A percentile compares a stretch with the other conserved stretches of the same genome.
Conservation (phyloP, 2,797 vertebrate species). For the Anguilla obscura region DNA sequence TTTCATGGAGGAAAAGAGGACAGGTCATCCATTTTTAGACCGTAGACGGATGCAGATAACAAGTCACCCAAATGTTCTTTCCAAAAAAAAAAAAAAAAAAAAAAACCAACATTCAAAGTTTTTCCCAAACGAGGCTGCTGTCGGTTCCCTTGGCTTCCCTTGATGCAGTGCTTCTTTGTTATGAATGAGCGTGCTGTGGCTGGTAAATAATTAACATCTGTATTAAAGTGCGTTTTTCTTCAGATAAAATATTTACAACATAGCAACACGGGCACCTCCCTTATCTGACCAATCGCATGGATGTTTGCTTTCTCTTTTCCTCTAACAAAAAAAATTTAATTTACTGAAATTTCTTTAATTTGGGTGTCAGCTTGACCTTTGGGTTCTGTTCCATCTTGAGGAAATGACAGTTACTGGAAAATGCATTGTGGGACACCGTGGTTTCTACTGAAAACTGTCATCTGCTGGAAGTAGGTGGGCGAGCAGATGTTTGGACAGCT, state of each 20-base stretch:
- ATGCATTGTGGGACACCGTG: not conserved
- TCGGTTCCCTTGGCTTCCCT: not conserved
- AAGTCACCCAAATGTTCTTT: constrained; percentile 4
- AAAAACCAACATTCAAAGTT: not conserved
- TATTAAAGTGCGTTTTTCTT: not conserved
- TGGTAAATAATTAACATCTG: constrained; percentile 4
- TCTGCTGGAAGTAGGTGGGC: not conserved
- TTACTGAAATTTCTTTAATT: not conserved
- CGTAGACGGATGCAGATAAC: constrained; percentile 25
- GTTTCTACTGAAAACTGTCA: not conserved
- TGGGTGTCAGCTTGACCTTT: not conserved
- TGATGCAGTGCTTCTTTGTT: not conserved
- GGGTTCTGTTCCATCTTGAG: not conserved
- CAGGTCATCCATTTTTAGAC: no score
- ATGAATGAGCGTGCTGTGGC: not conserved
- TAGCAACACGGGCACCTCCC: not conserved
- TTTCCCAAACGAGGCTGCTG: not conserved
- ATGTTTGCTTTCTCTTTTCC: not conserved
- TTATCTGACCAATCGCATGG: not conserved
- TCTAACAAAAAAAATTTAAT: not conserved
- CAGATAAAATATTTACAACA: not conserved
- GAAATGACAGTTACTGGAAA: not conserved
- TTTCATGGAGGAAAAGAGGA: no score
- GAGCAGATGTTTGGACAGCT: constrained; percentile 26
- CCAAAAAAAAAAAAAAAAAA: not conserved